Evolutionary conservation across 2,797 vertebrate genomes (phyloP), one percentile per base, ranked within the genome.

Genomic region (Spheniscus humboldti): DNA sequence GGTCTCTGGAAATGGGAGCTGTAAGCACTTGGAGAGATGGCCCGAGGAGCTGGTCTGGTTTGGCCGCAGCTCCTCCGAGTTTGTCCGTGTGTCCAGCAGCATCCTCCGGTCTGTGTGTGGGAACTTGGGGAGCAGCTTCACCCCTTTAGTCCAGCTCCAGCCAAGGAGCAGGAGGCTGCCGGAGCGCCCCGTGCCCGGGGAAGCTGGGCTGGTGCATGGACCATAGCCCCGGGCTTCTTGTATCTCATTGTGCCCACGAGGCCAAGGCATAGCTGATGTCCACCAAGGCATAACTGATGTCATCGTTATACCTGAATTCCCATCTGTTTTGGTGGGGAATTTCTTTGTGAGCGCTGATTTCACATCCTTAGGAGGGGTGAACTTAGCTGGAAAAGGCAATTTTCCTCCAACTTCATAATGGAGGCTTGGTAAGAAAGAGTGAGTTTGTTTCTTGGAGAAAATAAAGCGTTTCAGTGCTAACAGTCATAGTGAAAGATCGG

Each of bases 161-260:
- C 10, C 7, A 2, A 37, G n/a, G 35, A 76, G 18, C 28, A n/a
- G 10, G 60, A 17, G 59, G 41, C 67, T 52, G 16, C n/a, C 5
- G 27, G 68, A 59, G 14, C 0, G 7, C 8, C 37, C 28, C 2
- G 4, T 67, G 52, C 62, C 16, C 0, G 1, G 78, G 60, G 35
- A 66, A 53, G 19, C 55, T 3, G 4, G 28, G 37, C 37, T 45
- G 52, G n/a, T n/a, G 18, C 59, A 13, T 1, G 63, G 47, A 31
- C 30, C 67, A 4, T 3, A n/a, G 23, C 4, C 41, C 41, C 31
- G 7, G 18, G 18, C 11, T 76, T n/a, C 3, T 6, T 8, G 0
- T 8, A 14, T 37, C 75, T 30, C 45, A 3, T 27, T 9, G 33
- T 37, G n/a, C 28, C 24, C 35, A 23, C 0, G 3, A 86, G 50